phyloP scores from a whole-genome alignment of 2,888 invertebrate genomes.

The Heliconius cydno region DNA sequence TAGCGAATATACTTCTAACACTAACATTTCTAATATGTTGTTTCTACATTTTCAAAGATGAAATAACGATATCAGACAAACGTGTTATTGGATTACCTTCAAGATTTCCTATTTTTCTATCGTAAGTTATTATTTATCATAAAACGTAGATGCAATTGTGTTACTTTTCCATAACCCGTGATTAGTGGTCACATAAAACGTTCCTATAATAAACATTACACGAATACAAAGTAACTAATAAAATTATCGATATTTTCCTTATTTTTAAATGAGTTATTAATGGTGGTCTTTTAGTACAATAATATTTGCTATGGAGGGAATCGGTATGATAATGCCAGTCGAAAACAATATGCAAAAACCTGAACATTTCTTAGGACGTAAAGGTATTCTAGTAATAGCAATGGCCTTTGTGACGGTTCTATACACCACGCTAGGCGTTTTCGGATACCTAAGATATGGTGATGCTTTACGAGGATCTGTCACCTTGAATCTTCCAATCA shows the following conservation, averaged over 20 bases:
- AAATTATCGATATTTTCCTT: too few relatives aligned
- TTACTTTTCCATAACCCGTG: too few relatives aligned
- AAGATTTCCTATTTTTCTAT: conserved; percentile 93
- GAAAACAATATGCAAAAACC: conserved; percentile 95
- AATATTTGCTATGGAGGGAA: conserved; percentile 98
- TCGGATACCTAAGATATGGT: conserved; percentile 94
- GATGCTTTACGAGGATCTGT: conserved; percentile 88
- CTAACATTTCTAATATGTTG: conserved; percentile 91
- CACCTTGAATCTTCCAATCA: conserved; percentile 91
- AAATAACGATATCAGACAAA: conserved; percentile 73
- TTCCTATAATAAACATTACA: too few relatives aligned
- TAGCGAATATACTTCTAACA: conserved; percentile 92
- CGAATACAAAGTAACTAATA: too few relatives aligned
- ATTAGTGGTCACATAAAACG: too few relatives aligned
- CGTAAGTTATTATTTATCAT: conserved; percentile 64
- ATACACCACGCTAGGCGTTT: conserved; percentile 92
- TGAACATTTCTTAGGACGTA: conserved; percentile 81
- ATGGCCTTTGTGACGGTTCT: conserved; percentile 92
- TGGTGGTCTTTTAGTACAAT: conserved; percentile 86
- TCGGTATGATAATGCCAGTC: conserved; percentile 95
- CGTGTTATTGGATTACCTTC: conserved; percentile 78
- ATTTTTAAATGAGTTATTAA: not conserved
- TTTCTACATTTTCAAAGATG: conserved; percentile 88
- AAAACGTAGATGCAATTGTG: not conserved
- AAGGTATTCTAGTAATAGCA: conserved; percentile 92